phyloP scores from a whole-genome alignment of 2,888 invertebrate genomes.

The Archaeoteleia sp. region DNA sequence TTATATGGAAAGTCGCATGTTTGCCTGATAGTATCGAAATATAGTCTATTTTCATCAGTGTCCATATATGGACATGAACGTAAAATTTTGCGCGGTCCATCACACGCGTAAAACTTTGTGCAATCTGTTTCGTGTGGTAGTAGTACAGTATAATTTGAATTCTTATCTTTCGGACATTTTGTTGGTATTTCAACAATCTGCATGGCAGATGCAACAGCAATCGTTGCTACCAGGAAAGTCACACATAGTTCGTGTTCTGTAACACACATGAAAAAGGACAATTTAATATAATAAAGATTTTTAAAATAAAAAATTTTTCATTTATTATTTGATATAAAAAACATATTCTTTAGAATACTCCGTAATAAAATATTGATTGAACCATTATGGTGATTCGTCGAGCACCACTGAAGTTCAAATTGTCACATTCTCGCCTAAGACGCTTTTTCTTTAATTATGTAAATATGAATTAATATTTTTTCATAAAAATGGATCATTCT shows the following conservation, averaged over 20 bases:
- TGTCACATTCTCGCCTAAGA: too few relatives aligned
- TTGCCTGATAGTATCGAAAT: too few relatives aligned
- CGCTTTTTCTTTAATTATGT: too few relatives aligned
- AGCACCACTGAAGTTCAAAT: too few relatives aligned
- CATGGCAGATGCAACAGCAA: neutral
- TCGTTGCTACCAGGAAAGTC: slow-evolving; percentile 1
- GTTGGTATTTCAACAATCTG: slow-evolving; percentile 6
- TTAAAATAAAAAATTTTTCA: too few relatives aligned
- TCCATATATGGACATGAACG: slow-evolving; percentile 50
- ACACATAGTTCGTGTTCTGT: slow-evolving; percentile 3
- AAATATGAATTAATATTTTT: too few relatives aligned
- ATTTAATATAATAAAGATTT: too few relatives aligned
- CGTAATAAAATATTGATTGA: neutral
- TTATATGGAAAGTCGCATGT: too few relatives aligned
- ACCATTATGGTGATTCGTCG: too few relatives aligned
- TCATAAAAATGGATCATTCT: too few relatives aligned
- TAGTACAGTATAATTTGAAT: slow-evolving; percentile 43
- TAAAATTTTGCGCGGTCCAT: slow-evolving; percentile 31
- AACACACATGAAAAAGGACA: slow-evolving; percentile 1
- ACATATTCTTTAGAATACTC: neutral
- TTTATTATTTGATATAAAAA: too few relatives aligned
- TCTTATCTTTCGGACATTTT: slow-evolving; percentile 55
- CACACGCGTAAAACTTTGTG: slow-evolving; percentile 58
- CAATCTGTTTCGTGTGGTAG: slow-evolving; percentile 57
- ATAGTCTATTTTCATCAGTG: slow-evolving; percentile 24